These are phyloP conservation scores for Micromesistius poutassou DNA, from an alignment of 2,797 vertebrate species.

Conservation along the genomic window DNA sequence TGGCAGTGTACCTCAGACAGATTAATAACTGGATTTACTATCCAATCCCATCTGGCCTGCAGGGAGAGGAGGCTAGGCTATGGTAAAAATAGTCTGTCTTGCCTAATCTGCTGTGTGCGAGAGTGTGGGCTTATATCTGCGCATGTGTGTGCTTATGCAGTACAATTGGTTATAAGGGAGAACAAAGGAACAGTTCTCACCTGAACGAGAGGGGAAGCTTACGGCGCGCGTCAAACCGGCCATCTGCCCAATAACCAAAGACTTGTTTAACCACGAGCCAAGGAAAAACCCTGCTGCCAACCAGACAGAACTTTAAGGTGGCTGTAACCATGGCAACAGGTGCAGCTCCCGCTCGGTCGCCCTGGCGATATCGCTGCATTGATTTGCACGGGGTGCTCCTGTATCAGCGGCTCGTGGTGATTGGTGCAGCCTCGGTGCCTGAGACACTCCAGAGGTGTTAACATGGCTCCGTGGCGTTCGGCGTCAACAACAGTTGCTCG, in stretches of 20 bases:
- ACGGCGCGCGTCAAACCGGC: background rate
- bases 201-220: background rate
- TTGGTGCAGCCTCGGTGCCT: slow-evolving; percentile 10
- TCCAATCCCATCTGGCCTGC: slow-evolving; percentile 71
- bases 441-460: slow-evolving; percentile 19
- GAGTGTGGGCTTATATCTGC: slow-evolving; percentile 27
- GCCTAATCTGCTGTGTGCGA: slow-evolving; percentile 63
- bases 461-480: background rate
- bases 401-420: slow-evolving; percentile 28
- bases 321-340: slow-evolving; percentile 57
- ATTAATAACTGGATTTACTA: slow-evolving; percentile 76
- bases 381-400: slow-evolving; percentile 45
- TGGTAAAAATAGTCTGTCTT: slow-evolving; percentile 74
- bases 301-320: slow-evolving; percentile 16
- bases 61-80: slow-evolving; percentile 45
- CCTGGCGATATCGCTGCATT: slow-evolving; percentile 36
- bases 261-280: background rate
- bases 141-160: slow-evolving; percentile 3
- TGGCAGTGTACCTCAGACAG: slow-evolving; percentile 71
- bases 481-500: background rate
- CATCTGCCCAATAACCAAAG: background rate
- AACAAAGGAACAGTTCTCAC: background rate
- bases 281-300: background rate
- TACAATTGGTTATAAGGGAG: slow-evolving; percentile 9
- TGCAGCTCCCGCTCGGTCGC: slow-evolving; percentile 27